phyloP scores from a whole-genome alignment of 2,113 vertebrate species.

The Elanoides forficatus region DNA sequence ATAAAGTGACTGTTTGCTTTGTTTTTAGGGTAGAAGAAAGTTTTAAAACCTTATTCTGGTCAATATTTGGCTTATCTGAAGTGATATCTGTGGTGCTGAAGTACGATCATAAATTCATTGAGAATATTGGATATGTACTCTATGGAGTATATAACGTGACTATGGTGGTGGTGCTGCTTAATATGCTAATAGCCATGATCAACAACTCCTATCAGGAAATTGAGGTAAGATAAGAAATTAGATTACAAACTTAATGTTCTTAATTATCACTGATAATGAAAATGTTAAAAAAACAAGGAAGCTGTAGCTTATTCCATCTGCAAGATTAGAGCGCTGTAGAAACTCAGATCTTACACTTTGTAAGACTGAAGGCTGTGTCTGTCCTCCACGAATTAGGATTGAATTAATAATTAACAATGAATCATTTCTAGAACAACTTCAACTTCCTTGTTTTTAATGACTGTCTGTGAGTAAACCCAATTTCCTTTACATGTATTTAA shows the following conservation, averaged over 20 bases:
- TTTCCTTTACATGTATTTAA: background rate
- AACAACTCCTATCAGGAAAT: slow-evolving; percentile 99
- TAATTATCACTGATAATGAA: background rate
- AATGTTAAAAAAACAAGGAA: background rate
- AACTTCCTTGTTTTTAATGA: background rate
- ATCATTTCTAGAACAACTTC: background rate
- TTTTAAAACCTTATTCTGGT: slow-evolving; percentile 98
- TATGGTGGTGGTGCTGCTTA: slow-evolving; percentile 97
- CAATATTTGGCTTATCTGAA: slow-evolving; percentile 96
- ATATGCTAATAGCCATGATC: slow-evolving; percentile 99
- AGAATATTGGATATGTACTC: slow-evolving; percentile 96
- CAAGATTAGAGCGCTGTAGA: background rate
- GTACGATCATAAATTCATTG: slow-evolving; percentile 97
- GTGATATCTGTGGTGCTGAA: slow-evolving; percentile 98
- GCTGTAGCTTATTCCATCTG: background rate
- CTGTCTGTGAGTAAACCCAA: background rate
- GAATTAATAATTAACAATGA: background rate
- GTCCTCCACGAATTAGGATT: background rate
- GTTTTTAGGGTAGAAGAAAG: slow-evolving; percentile 93
- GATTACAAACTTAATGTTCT: background rate
- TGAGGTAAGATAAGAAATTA: slow-evolving; percentile 79
- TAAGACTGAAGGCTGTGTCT: background rate
- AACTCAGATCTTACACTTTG: background rate
- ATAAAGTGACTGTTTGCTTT: slow-evolving; percentile 31
- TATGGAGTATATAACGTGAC: slow-evolving; percentile 97